Evolutionary conservation across 2,888 invertebrate genomes (phyloP).

Genomic region (Drosophila quinaria): DNA sequence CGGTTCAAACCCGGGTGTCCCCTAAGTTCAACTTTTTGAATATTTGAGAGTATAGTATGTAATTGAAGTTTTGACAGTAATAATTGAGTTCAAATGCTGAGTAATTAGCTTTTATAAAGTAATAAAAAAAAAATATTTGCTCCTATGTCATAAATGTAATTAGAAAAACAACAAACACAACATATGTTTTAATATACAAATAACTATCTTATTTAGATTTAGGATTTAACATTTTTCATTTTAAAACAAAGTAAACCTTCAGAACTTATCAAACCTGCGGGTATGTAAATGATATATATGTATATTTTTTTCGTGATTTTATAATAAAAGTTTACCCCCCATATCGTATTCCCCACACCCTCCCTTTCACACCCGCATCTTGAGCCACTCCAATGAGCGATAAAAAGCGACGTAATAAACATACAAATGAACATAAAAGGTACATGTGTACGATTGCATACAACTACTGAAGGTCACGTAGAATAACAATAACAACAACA

Average conservation of each 20-base stretch:
- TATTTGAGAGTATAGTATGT: too few species aligned
- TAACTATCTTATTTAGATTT: neutral
- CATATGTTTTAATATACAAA: neutral
- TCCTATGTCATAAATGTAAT: too few species aligned
- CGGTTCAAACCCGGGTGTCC: conserved; percentile 81
- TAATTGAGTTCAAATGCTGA: too few species aligned
- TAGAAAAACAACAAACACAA: too few species aligned
- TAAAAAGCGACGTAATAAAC: conserved; percentile 59
- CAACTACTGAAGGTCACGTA: conserved; percentile 78
- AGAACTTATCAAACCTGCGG: conserved; percentile 9
- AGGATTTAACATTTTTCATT: neutral
- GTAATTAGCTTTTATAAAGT: too few species aligned
- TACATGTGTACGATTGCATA: conserved; percentile 51
- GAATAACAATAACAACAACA: conserved; percentile 38
- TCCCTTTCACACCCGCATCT: conserved; percentile 7
- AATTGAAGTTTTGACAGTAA: too few species aligned
- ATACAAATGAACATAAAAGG: conserved; percentile 54
- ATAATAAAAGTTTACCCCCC: conserved; percentile 14
- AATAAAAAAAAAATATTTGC: too few species aligned
- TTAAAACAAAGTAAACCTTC: neutral
- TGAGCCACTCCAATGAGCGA: conserved; percentile 57
- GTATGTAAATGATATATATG: conserved; percentile 26
- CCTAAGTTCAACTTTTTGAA: conserved; percentile 31
- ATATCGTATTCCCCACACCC: too few species aligned
- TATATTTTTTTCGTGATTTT: conserved; percentile 23